Conservation (phyloP, 2,113 vertebrate genomes). For the Capra hircus region DNA sequence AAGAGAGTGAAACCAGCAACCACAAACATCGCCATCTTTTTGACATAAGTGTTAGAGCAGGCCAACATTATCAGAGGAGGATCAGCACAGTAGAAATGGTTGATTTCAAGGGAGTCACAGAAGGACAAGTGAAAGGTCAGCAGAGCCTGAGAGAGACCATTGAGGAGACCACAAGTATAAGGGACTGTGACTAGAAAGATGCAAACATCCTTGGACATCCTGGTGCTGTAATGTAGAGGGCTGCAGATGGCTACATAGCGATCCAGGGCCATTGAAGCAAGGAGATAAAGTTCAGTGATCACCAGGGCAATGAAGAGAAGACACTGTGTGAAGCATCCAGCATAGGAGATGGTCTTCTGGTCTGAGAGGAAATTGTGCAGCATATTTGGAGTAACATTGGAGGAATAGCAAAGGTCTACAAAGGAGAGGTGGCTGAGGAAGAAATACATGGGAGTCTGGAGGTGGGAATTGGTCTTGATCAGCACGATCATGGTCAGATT, state of each 20-base stretch:
- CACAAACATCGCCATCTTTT: slow-evolving; percentile 26
- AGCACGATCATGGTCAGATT: slow-evolving; percentile 35
- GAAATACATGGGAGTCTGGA: slow-evolving; percentile 58
- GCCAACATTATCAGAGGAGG: slow-evolving; percentile 61
- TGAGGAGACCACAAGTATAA: slow-evolving; percentile 44
- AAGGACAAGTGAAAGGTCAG: slow-evolving; percentile 59
- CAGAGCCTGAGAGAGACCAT: slow-evolving; percentile 46
- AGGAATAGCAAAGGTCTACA: slow-evolving; percentile 57
- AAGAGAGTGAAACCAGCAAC: slow-evolving; percentile 44
- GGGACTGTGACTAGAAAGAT: neutral
- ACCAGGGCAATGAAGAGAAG: slow-evolving; percentile 62
- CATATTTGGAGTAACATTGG: slow-evolving; percentile 51
- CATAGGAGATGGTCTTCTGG: slow-evolving; percentile 42
- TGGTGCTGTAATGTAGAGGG: slow-evolving; percentile 48
- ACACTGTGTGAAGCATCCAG: slow-evolving; percentile 58
- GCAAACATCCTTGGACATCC: slow-evolving; percentile 49
- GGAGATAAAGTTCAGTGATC: slow-evolving; percentile 61
- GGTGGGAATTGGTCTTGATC: slow-evolving; percentile 21
- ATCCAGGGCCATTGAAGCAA: slow-evolving; percentile 63
- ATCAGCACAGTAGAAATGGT: slow-evolving; percentile 69
- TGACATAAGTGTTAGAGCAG: slow-evolving; percentile 37
- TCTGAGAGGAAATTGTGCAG: slow-evolving; percentile 35
- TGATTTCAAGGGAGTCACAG: slow-evolving; percentile 56
- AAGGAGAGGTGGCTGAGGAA: slow-evolving; percentile 62
- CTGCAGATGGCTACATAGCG: slow-evolving; percentile 67